phyloP scores from a whole-genome alignment of 2,113 vertebrate species.

The Rutilus rutilus region DNA sequence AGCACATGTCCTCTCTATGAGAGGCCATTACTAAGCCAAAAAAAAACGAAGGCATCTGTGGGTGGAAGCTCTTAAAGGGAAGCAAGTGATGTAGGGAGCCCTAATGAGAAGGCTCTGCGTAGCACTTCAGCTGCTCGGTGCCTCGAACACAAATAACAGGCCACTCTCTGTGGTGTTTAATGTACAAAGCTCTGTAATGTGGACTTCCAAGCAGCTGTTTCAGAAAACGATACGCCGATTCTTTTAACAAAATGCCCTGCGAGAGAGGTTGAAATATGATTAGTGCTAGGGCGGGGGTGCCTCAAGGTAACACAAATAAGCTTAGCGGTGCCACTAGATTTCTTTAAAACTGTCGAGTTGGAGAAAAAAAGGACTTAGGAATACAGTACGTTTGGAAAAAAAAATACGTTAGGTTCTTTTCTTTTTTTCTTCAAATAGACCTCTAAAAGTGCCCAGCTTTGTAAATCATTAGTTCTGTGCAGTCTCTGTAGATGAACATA shows the following conservation, averaged over 20 bases:
- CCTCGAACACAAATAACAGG: neutral
- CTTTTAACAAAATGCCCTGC: constrained; percentile 6
- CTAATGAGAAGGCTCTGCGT: neutral
- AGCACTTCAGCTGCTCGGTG: constrained; percentile 1
- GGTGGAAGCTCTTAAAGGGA: constrained; percentile 23
- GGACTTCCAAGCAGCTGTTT: constrained; percentile 21
- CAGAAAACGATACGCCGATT: neutral
- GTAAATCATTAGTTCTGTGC: constrained; percentile 35
- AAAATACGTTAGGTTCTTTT: too few relatives aligned
- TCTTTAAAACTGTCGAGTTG: constrained; percentile 30
- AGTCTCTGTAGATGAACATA: constrained; percentile 57
- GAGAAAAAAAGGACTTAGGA: constrained; percentile 2
- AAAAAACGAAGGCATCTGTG: constrained; percentile 2
- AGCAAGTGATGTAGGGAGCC: constrained; percentile 24
- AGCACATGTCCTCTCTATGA: neutral
- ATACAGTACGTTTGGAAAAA: neutral
- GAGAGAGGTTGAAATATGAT: constrained; percentile 31
- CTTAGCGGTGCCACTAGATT: constrained; percentile 24
- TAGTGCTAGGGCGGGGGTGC: neutral
- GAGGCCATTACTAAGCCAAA: constrained; percentile 3
- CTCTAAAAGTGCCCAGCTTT: constrained; percentile 27
- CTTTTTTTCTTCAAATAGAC: neutral
- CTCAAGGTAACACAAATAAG: constrained; percentile 35
- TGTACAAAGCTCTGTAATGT: neutral
- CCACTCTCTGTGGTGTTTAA: constrained; percentile 20